Evolutionary conservation across 2,888 invertebrate genomes (phyloP).

Genomic region (Folsomia candida): DNA sequence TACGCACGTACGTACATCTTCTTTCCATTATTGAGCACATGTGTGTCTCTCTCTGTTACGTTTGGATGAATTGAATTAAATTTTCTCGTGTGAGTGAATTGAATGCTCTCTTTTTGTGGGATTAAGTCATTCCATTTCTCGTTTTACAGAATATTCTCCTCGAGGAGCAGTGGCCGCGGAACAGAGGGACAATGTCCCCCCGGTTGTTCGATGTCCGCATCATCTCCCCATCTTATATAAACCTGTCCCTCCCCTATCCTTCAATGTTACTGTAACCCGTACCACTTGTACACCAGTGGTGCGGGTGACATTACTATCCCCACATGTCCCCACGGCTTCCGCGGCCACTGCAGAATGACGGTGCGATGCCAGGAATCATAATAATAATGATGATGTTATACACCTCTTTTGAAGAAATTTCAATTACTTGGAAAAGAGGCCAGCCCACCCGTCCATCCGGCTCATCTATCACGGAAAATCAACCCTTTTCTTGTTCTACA

Average conservation of each 20-base stretch:
- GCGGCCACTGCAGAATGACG: no score
- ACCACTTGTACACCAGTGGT: no score
- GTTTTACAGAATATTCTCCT: neutral
- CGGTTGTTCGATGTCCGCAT: no score
- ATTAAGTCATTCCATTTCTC: constrained; percentile 15
- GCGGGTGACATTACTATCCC: no score
- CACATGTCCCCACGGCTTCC: no score
- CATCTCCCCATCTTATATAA: no score
- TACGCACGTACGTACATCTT: constrained; percentile 11
- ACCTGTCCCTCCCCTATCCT: no score
- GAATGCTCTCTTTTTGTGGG: constrained; percentile 12
- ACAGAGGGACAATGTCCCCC: no score
- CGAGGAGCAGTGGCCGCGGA: no score
- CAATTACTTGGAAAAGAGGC: constrained; percentile 8
- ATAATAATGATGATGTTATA: constrained; percentile 7
- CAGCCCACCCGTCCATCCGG: constrained; percentile 18
- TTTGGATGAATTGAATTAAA: neutral
- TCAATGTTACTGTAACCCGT: no score
- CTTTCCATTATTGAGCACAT: no score
- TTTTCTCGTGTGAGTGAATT: neutral
- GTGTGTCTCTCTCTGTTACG: no score
- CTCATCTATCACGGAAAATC: constrained; percentile 19
- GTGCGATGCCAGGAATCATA: neutral
- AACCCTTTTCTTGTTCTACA: constrained; percentile 17
- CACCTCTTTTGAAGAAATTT: constrained; percentile 9